A percentile compares a stretch with the other conserved stretches of the same genome.
Evolutionary conservation across 1,140 invertebrate genomes (phyloP).

Genomic region (Geopemphigus sp.): DNA sequence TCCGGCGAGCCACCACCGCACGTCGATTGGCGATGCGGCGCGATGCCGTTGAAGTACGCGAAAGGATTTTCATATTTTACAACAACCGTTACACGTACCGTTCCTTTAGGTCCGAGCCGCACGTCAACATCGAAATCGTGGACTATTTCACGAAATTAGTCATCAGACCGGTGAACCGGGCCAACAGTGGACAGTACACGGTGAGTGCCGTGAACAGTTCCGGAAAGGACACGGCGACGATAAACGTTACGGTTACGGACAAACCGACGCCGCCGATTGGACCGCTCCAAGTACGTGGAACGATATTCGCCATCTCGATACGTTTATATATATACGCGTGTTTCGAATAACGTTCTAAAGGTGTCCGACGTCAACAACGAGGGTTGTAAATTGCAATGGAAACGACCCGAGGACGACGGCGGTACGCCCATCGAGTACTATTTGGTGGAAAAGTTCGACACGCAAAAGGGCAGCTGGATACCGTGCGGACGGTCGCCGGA

Average conservation of each 20-base stretch:
- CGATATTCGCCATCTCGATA: background rate
- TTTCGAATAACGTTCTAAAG: slow-evolving; percentile 57
- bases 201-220: slow-evolving; percentile 80
- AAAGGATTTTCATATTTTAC: too few species aligned
- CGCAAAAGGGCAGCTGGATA: slow-evolving; percentile 91
- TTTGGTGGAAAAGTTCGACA: slow-evolving; percentile 90
- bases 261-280: slow-evolving; percentile 85
- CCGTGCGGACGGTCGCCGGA: slow-evolving; percentile 81
- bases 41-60: slow-evolving; percentile 58
- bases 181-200: slow-evolving; percentile 85
- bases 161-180: slow-evolving; percentile 74
- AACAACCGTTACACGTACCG: too few species aligned
- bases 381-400: slow-evolving; percentile 92
- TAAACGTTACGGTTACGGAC: slow-evolving; percentile 89
- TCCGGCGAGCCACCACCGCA: slow-evolving; percentile 88
- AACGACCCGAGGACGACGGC: slow-evolving; percentile 84
- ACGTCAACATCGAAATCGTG: slow-evolving; percentile 68
- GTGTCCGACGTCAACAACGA: slow-evolving; percentile 88
- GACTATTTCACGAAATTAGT: slow-evolving; percentile 87
- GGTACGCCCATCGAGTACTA: slow-evolving; percentile 88
- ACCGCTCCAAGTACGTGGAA: slow-evolving; percentile 65
- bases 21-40: slow-evolving; percentile 80
- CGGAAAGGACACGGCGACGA: slow-evolving; percentile 82
- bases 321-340: background rate
- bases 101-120: slow-evolving; percentile 51